phyloP scores from a whole-genome alignment of 2,797 vertebrate genomes.

The Leptodactylus fallax region DNA sequence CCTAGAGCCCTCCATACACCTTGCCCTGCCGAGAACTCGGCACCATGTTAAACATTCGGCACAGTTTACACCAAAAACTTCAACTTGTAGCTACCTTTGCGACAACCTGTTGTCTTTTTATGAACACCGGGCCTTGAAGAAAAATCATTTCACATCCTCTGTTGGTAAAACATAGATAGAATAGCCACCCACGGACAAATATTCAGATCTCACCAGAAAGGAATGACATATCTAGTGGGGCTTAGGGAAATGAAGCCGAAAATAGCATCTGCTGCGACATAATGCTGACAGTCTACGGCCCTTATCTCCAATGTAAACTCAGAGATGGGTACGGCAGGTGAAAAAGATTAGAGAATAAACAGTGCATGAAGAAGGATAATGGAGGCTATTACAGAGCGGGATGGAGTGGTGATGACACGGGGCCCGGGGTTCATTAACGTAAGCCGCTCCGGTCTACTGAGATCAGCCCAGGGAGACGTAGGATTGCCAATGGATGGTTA shows the following conservation, averaged over 20 bases:
- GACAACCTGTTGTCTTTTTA: too few species aligned
- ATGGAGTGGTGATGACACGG: background rate
- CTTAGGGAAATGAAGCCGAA: background rate
- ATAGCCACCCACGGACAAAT: background rate
- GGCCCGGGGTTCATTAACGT: too few species aligned
- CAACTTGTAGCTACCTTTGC: too few species aligned
- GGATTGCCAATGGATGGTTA: background rate
- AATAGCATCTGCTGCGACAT: slow-evolving; percentile 9
- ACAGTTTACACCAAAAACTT: too few species aligned
- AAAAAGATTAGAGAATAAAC: slow-evolving; percentile 26
- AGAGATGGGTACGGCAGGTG: slow-evolving; percentile 22
- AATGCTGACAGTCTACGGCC: slow-evolving; percentile 8
- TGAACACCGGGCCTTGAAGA: background rate
- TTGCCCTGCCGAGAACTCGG: too few species aligned
- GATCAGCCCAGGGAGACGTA: background rate
- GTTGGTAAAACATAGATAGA: background rate
- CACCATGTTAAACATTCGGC: too few species aligned
- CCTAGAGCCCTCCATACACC: too few species aligned
- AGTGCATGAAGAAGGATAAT: background rate
- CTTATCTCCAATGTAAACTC: slow-evolving; percentile 12
- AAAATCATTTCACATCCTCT: background rate
- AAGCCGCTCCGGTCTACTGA: background rate
- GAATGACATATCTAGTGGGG: background rate
- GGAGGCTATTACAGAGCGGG: background rate
- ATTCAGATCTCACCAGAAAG: background rate